These are phyloP conservation scores for Dromaius novaehollandiae DNA, from an alignment of 2,113 vertebrate genomes.

Conservation along the genomic window DNA sequence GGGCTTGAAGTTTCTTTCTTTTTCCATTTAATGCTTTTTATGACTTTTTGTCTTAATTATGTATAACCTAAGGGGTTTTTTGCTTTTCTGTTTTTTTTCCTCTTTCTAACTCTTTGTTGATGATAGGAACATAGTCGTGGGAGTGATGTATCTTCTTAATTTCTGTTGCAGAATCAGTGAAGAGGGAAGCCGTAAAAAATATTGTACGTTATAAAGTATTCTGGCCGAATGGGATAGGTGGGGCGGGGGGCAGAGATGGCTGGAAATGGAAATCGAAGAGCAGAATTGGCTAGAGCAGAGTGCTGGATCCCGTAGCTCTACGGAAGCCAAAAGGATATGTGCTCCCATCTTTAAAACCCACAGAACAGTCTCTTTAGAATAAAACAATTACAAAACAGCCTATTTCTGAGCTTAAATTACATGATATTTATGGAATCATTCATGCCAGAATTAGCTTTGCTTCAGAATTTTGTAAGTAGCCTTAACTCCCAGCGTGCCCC, in stretches of 20 bases:
- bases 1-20: background rate
- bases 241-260: fast-evolving
- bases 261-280: background rate
- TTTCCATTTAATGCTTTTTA: background rate
- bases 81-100: background rate
- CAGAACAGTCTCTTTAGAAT: background rate
- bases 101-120: background rate
- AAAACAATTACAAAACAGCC: background rate
- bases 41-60: background rate
- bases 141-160: background rate
- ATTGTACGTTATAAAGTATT: background rate
- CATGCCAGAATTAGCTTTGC: background rate
- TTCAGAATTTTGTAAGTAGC: background rate
- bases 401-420: background rate
- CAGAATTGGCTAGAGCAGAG: background rate
- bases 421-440: background rate
- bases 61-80: background rate
- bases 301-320: background rate
- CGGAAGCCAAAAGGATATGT: background rate
- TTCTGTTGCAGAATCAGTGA: background rate
- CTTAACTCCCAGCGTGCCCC: background rate
- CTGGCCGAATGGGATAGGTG: background rate
- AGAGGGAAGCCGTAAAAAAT: background rate
- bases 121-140: background rate
- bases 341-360: background rate